phyloP scores from a whole-genome alignment of 2,888 invertebrate genomes.

The Tetragnatha montana region DNA sequence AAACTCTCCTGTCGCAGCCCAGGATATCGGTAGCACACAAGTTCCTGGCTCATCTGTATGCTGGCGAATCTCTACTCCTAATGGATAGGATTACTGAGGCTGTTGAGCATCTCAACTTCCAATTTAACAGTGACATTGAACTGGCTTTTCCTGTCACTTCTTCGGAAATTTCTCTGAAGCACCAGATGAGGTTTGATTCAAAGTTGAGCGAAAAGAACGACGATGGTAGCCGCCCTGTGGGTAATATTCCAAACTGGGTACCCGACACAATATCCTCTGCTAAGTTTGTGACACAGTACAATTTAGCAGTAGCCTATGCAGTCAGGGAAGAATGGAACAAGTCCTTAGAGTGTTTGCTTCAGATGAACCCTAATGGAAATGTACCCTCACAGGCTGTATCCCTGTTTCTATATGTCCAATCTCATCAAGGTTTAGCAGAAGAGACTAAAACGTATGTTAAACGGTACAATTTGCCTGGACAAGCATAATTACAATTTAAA shows the following conservation, averaged over 20 bases:
- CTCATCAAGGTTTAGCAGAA: constrained; percentile 81
- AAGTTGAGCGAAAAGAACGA: constrained; percentile 61
- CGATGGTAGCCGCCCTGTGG: constrained; percentile 62
- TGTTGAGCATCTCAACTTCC: constrained; percentile 84
- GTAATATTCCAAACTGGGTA: constrained; percentile 78
- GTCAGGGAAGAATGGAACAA: constrained; percentile 85
- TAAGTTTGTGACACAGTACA: constrained; percentile 85
- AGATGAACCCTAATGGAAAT: constrained; percentile 74
- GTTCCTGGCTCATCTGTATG: constrained; percentile 89
- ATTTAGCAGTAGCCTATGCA: constrained; percentile 85
- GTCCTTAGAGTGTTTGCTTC: constrained; percentile 79
- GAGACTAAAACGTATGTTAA: constrained; percentile 75
- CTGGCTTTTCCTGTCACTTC: constrained; percentile 55
- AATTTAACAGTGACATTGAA: constrained; percentile 75
- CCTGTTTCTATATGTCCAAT: constrained; percentile 82
- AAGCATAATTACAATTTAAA: not conserved
- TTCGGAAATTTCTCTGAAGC: constrained; percentile 57
- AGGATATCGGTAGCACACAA: constrained; percentile 84
- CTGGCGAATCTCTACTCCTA: constrained; percentile 89
- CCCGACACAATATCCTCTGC: constrained; percentile 80
- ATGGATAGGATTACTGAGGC: constrained; percentile 89
- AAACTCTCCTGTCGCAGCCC: constrained; percentile 84
- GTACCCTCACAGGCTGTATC: constrained; percentile 82
- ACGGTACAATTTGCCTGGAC: constrained; percentile 9
- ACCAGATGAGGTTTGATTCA: constrained; percentile 60